Base-by-base conservation (phyloP, 1,140 invertebrate species). In the Halotydeus destructor region DNA sequence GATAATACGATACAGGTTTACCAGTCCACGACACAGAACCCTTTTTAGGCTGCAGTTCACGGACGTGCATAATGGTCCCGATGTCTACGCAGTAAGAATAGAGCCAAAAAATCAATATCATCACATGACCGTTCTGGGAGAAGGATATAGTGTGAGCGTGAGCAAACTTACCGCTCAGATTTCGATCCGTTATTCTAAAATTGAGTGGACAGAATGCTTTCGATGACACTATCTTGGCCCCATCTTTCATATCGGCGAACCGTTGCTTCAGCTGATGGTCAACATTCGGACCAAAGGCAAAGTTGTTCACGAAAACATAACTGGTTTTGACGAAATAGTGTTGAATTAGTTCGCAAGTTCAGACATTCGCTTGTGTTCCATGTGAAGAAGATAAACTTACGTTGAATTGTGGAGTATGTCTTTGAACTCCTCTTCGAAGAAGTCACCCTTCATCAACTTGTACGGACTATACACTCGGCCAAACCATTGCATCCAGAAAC, bases 251-350 rank as follows among this genome's bases (percentile, higher is more conserved):
- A 62, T 96, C 88, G 14, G 84, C 82, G 66, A 96, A 96, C 52
- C 82, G 69, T 58, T 89, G 77, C 61, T 96, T 97, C 39, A 97
- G 61, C 65, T 86, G 59, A 64, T 97, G 88, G 65, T 97, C 89
- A 12, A 96, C 86, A 44, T 74, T 76, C 25, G 91, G 88, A 14
- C 89, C 89, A 60, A 97, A 96, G 28, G 89, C 88, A 68, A 91
- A 96, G 67, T 97, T 97, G 65, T 97, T 97, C 3, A 94, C 88
- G 68, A 97, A 97, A 33, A 96, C 84, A 54, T 96, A 79, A 27
- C 62, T 65, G 48, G 38, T 57, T 59, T 45, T 31, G 41, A 47
- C 49, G 46, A 35, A 44, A 22, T 24, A 39, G 25, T 40, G 30
- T 19, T 26, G 24, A 21, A 26, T 42, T 43, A n/a, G 11, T 4